These are phyloP conservation scores for Micromesistius poutassou DNA, from an alignment of 2,797 vertebrate species.

Conservation along the genomic window DNA sequence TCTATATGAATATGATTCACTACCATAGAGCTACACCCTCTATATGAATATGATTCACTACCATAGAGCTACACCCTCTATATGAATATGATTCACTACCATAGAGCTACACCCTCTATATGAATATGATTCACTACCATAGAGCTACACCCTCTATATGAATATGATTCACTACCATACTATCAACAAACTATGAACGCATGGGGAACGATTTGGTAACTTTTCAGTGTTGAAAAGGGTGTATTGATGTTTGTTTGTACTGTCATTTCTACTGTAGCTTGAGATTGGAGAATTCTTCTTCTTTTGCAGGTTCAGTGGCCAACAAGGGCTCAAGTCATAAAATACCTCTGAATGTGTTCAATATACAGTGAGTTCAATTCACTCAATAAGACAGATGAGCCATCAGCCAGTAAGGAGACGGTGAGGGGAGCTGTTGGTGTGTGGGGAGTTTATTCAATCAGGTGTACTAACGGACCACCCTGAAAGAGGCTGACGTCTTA, in stretches of 20 bases:
- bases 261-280: not conserved
- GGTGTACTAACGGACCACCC: slow-evolving; percentile 35
- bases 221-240: not conserved
- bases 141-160: not conserved
- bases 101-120: no score
- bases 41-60: no score
- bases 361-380: no score
- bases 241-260: not conserved
- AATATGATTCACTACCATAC: not conserved
- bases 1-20: no score
- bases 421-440: not conserved
- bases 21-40: no score
- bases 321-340: not conserved
- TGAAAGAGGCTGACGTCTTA: slow-evolving; percentile 29
- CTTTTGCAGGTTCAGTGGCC: not conserved
- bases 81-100: no score
- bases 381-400: not conserved
- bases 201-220: not conserved
- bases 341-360: not conserved
- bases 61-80: no score
- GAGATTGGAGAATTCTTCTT: not conserved
- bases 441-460: slow-evolving; percentile 64
- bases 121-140: not conserved
- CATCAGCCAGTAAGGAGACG: not conserved
- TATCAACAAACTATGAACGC: no score